Conservation (phyloP, 2,888 invertebrate genomes). For the Volucella inflata region DNA sequence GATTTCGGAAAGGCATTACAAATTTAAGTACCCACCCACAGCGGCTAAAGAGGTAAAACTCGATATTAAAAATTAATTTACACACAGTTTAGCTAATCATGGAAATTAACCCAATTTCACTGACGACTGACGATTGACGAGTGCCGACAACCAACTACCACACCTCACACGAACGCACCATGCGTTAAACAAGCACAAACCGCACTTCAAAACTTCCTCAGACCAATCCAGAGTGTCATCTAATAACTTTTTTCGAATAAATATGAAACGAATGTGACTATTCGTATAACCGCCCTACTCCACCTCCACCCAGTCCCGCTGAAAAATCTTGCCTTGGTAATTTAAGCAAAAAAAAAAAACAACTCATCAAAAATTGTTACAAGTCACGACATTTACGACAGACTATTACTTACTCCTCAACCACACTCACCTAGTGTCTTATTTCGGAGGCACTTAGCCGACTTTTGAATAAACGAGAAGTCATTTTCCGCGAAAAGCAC, state of each 20-base stretch:
- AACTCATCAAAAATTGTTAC: conserved; percentile 61
- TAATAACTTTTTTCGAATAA: conserved; percentile 29
- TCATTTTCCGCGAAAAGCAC: conserved; percentile 58
- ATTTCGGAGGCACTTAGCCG: conserved; percentile 42
- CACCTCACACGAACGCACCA: conserved; percentile 18
- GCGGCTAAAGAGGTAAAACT: too few relatives aligned
- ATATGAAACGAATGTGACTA: conserved; percentile 26
- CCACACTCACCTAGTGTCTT: background rate
- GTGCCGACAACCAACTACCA: conserved; percentile 14
- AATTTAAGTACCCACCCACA: background rate
- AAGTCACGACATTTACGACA: conserved; percentile 68
- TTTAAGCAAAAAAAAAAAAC: conserved; percentile 37
- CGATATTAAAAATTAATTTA: conserved; percentile 18
- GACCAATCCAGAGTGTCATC: conserved; percentile 44
- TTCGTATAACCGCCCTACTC: background rate
- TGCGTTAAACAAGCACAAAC: conserved; percentile 16
- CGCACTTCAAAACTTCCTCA: background rate
- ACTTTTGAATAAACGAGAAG: conserved; percentile 55
- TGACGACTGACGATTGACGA: background rate
- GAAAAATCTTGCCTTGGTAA: conserved; percentile 38
- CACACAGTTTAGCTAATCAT: conserved; percentile 19
- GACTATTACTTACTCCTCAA: conserved; percentile 44
- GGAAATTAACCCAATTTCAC: conserved; percentile 23
- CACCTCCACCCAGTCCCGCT: background rate
- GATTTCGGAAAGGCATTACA: background rate